Evolutionary conservation across 2,113 vertebrate species (phyloP).

Genomic region (Microcebus lehilahytsara): DNA sequence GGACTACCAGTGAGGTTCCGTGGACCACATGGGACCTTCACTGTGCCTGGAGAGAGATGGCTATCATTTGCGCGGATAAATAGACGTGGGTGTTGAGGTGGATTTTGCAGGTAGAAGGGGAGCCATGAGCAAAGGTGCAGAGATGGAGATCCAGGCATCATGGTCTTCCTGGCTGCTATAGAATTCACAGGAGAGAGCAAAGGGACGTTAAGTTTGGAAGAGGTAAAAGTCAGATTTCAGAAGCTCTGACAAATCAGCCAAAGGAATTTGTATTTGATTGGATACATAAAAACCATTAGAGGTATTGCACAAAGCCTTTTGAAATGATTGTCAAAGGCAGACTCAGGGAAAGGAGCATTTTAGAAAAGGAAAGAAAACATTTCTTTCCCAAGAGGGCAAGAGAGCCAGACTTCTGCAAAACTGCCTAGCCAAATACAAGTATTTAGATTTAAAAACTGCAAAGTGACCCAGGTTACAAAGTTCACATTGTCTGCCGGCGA

Average conservation of each 20-base stretch:
- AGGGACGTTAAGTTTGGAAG: neutral
- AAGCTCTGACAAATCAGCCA: neutral
- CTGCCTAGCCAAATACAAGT: neutral
- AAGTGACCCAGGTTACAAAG: neutral
- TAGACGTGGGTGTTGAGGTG: no score
- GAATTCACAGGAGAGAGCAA: neutral
- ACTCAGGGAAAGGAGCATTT: neutral
- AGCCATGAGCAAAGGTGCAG: fast-evolving
- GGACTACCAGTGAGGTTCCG: neutral
- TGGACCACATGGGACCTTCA: neutral
- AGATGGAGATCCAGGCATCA: neutral
- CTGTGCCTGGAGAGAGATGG: neutral
- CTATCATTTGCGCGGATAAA: neutral
- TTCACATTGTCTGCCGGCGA: neutral
- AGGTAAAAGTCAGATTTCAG: neutral
- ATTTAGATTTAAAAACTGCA: neutral
- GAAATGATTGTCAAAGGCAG: neutral
- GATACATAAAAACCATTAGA: neutral
- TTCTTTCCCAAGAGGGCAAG: neutral
- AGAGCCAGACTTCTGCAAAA: neutral
- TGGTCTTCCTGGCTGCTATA: neutral
- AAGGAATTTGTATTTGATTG: neutral
- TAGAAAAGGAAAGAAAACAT: neutral
- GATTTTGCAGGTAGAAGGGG: neutral
- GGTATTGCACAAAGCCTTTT: neutral